Percentiles rank a stretch among this genome's conserved stretches.
phyloP scores from a whole-genome alignment of 35 echinoderm and acorn worm species.

The Amphiura filiformis region DNA sequence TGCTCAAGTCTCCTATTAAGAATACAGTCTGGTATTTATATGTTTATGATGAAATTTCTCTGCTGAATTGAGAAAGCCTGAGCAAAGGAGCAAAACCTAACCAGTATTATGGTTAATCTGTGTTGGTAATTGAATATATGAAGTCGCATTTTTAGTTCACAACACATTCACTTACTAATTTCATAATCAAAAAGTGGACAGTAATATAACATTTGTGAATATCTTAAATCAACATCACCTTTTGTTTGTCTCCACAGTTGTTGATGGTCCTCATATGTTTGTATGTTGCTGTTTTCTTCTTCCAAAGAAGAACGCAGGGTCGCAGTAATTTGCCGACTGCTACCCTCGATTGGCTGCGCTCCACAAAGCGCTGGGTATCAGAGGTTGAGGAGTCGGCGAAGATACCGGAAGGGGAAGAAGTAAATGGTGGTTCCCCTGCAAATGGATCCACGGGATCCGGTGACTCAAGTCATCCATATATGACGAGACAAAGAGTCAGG shows the following conservation, averaged over 20 bases:
- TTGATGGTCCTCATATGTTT: slow-evolving; percentile 47
- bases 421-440: no score
- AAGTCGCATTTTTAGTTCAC: not conserved
- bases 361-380: not conserved
- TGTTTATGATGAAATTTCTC: no score
- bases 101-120: not conserved
- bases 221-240: no score
- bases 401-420: not conserved
- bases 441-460: no score
- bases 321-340: not conserved
- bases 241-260: no score
- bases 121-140: not conserved
- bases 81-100: not conserved
- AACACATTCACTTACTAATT: not conserved
- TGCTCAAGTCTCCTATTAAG: no score
- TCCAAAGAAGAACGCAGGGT: slow-evolving; percentile 5
- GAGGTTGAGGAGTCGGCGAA: not conserved
- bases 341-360: not conserved
- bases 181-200: not conserved
- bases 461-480: no score
- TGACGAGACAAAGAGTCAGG: no score
- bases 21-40: no score
- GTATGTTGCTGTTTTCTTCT: slow-evolving; percentile 35
- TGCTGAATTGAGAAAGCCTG: no score
- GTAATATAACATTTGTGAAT: no score